A percentile compares a stretch with the other conserved stretches of the same genome.
These are phyloP conservation scores for Drosophila putrida DNA, from an alignment of 2,888 invertebrate species.

Conservation along the genomic window DNA sequence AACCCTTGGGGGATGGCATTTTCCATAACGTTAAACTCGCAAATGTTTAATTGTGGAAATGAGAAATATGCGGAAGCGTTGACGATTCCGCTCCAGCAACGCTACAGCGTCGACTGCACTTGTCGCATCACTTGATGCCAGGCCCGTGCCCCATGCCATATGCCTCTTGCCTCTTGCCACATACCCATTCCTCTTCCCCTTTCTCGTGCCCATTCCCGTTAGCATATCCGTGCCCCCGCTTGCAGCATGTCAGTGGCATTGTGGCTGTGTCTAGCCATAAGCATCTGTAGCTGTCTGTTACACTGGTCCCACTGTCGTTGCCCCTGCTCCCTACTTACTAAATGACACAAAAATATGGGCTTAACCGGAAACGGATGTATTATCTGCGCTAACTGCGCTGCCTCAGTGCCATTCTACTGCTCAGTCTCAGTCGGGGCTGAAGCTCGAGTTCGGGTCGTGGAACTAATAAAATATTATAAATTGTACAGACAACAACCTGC, in stretches of 20 bases:
- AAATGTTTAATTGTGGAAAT: conserved; percentile 82
- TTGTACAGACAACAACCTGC: conserved; percentile 53
- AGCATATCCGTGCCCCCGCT: conserved; percentile 23
- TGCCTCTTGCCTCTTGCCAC: conserved; percentile 4
- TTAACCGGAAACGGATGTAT: conserved; percentile 86
- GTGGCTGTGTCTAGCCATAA: conserved; percentile 69
- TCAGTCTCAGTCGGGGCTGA: conserved; percentile 33
- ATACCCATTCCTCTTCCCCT: conserved; percentile 7
- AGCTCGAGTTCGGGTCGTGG: conserved; percentile 70
- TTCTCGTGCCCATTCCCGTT: conserved; percentile 17
- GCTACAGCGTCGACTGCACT: conserved; percentile 71
- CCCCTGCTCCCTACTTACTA: conserved; percentile 43
- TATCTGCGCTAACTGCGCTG: conserved; percentile 86
- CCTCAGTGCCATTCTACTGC: conserved; percentile 33
- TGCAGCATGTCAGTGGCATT: conserved; percentile 66
- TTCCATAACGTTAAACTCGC: conserved; percentile 66
- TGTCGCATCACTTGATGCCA: conserved; percentile 80
- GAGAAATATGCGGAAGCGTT: conserved; percentile 82
- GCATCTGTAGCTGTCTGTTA: conserved; percentile 76
- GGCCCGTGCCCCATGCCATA: conserved; percentile 43
- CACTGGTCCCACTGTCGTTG: conserved; percentile 49
- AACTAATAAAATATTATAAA: conserved; percentile 81
- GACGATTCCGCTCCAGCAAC: conserved; percentile 80
- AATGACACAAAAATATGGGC: conserved; percentile 85
- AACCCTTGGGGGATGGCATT: conserved; percentile 51